Evolutionary conservation across 2,113 vertebrate genomes (phyloP), one percentile per base, ranked within the genome.

Genomic region (Laticauda colubrina): DNA sequence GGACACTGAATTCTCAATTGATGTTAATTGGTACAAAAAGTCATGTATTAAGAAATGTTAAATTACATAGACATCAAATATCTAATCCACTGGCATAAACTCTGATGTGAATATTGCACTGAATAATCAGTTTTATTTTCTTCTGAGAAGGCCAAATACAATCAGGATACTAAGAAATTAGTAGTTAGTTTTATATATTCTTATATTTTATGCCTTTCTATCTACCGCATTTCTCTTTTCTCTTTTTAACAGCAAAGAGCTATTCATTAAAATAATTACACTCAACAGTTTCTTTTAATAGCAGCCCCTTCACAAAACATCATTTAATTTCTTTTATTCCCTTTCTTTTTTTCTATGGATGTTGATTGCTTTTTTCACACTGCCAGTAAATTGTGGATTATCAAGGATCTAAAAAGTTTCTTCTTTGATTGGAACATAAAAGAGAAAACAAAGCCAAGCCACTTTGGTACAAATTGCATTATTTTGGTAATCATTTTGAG

Each of bases 21-120:
- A 96, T 96, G 96, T 97, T 98, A 98, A 98, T 98, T 98, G 96
- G 96, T 97, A 97, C 96, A 97, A 93, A 97, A 97, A 97, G 96
- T 97, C 97, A 97, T 97, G 97, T 97, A 97, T 97, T 97, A 97
- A 97, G 95, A 93, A 98, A 98, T 96, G 97, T 96, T 97, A 97
- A 97, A 96, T 96, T 87, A 96, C 97, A 96, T 97, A 94, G 96
- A 95, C 90, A 96, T 91, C 94, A 96, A 95, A 95, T 45, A 96
- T 94, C 95, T 96, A 93, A 88, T 91, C 20, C 5, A 95, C 90
- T 53, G 69, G 90, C 93, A 97, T 94, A 96, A 95, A 93, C 89
- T 91, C 87, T 23, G 91, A n/a, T 89, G 34, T 93, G 95, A 96
- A 95, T 97, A 95, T 96, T 96, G 92, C 92, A 48, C 96, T 94